phyloP scores from a whole-genome alignment of 2,113 vertebrate species.

The Propithecus coquereli region DNA sequence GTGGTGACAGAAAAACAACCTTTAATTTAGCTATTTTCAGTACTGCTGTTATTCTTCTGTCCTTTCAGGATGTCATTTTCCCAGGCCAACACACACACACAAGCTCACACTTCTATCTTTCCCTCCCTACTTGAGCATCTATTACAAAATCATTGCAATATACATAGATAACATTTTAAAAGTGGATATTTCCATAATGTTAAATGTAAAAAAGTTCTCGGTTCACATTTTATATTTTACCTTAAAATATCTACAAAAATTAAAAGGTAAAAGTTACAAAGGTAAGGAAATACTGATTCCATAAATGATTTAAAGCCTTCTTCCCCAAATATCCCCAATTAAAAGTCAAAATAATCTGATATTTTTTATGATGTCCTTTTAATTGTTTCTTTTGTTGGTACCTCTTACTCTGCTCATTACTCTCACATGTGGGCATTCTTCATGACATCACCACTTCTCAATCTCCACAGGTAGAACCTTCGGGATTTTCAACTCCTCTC shows the following conservation, averaged over 20 bases:
- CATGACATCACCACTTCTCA: neutral
- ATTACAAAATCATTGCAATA: conserved; percentile 52
- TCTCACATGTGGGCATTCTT: neutral
- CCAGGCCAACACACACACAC: neutral
- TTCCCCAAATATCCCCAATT: neutral
- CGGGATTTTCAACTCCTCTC: neutral
- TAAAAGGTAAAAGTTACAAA: conserved; percentile 13
- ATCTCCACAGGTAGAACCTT: neutral
- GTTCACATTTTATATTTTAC: conserved; percentile 23
- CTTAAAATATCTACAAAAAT: conserved; percentile 47
- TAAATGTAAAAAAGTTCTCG: conserved; percentile 27
- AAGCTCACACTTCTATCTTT: neutral
- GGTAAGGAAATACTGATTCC: neutral
- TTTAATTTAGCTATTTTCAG: conserved; percentile 71
- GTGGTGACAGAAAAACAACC: conserved; percentile 58
- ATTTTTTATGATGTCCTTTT: neutral
- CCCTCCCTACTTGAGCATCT: neutral
- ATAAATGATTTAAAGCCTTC: neutral
- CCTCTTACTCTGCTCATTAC: neutral
- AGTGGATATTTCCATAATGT: neutral
- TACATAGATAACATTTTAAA: conserved; percentile 2
- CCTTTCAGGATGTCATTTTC: conserved; percentile 59
- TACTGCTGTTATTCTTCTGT: conserved; percentile 66
- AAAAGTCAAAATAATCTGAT: neutral
- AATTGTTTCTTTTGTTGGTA: neutral